Conservation (phyloP, 1,140 invertebrate species). For the Brachionus asplanchnoidis region DNA sequence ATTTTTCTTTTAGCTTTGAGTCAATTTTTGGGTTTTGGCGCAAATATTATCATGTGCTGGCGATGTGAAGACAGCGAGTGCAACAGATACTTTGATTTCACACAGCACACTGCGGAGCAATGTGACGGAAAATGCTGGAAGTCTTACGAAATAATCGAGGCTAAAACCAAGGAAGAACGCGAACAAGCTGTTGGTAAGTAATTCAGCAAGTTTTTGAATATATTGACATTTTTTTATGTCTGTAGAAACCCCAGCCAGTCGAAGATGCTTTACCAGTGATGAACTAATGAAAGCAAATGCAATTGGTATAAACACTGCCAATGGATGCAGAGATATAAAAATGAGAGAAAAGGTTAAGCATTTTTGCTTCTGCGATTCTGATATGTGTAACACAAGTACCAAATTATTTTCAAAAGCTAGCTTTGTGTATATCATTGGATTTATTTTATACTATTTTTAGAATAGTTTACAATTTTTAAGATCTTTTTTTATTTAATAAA, state of each 20-base stretch:
- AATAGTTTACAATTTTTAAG: background rate
- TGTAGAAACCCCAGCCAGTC: slow-evolving; percentile 26
- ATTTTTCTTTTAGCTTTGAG: background rate
- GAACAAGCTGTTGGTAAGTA: slow-evolving; percentile 29
- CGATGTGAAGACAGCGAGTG: slow-evolving; percentile 39
- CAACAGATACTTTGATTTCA: slow-evolving; percentile 40
- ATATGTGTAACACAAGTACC: slow-evolving; percentile 28
- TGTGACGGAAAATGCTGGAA: slow-evolving; percentile 43
- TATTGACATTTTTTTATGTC: background rate
- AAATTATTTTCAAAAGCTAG: background rate
- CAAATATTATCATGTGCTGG: slow-evolving; percentile 33
- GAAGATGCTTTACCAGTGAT: slow-evolving; percentile 42
- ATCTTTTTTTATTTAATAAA: background rate
- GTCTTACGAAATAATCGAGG: slow-evolving; percentile 39
- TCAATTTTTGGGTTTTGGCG: slow-evolving; percentile 39
- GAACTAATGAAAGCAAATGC: slow-evolving; percentile 40
- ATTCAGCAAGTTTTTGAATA: background rate
- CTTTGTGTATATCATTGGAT: background rate
- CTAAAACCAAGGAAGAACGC: slow-evolving; percentile 36
- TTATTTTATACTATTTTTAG: background rate
- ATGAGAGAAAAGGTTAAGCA: slow-evolving; percentile 42
- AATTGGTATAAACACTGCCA: slow-evolving; percentile 37
- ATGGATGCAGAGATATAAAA: slow-evolving; percentile 41
- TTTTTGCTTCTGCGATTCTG: slow-evolving; percentile 41
- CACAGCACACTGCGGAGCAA: slow-evolving; percentile 32